phyloP scores from a whole-genome alignment of 2,888 invertebrate genomes.

The Acronicta psi region DNA sequence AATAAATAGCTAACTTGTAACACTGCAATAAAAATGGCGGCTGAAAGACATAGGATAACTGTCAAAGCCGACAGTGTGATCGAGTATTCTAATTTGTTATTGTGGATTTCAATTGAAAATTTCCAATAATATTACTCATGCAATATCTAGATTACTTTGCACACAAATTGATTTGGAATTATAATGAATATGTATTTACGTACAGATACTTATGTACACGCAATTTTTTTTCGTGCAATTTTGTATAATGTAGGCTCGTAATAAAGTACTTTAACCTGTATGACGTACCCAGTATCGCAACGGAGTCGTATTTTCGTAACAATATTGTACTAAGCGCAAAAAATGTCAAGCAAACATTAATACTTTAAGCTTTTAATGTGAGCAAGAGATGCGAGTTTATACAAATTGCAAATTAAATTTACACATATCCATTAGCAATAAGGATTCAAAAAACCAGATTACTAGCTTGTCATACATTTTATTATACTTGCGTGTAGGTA shows the following conservation, averaged over 20 bases:
- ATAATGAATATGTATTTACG: not conserved
- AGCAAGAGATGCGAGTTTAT: not conserved
- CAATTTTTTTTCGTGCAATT: too few species aligned
- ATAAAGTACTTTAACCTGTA: too few species aligned
- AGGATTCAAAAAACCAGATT: slow-evolving; percentile 6
- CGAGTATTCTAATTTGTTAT: slow-evolving; percentile 40
- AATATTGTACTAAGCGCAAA: slow-evolving; percentile 16
- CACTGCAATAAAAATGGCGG: slow-evolving; percentile 49
- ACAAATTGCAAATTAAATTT: slow-evolving; percentile 18
- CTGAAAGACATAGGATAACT: slow-evolving; percentile 38
- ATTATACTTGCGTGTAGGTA: not conserved
- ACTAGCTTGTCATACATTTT: slow-evolving; percentile 7
- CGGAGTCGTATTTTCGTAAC: not conserved
- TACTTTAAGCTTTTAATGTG: slow-evolving; percentile 21
- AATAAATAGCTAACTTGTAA: slow-evolving; percentile 43
- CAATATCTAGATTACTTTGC: slow-evolving; percentile 18
- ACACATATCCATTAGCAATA: slow-evolving; percentile 12
- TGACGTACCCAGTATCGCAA: too few species aligned
- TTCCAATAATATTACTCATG: slow-evolving; percentile 19
- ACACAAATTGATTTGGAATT: slow-evolving; percentile 16
- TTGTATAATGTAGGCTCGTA: too few species aligned
- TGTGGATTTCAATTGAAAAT: slow-evolving; percentile 31
- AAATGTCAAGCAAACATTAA: not conserved
- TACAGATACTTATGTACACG: too few species aligned
- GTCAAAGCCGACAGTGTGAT: slow-evolving; percentile 38